A percentile compares a stretch with the other conserved stretches of the same genome.
Conservation (phyloP, 2,888 invertebrate genomes). For the Argyresthia goedartella region DNA sequence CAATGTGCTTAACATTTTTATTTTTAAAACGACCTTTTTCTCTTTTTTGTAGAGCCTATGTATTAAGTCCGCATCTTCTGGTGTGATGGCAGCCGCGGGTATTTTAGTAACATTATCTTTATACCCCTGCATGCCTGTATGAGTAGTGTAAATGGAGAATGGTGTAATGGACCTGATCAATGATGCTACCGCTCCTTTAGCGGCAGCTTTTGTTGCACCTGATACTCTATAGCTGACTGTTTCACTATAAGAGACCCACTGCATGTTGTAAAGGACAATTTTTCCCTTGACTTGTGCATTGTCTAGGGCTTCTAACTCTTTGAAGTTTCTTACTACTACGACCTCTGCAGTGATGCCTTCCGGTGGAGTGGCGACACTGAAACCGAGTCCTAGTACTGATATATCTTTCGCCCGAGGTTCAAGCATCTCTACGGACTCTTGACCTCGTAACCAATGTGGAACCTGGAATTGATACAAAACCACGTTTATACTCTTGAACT, state of each 20-base stretch:
- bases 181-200: slow-evolving; percentile 81
- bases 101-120: slow-evolving; percentile 71
- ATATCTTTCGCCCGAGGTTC: slow-evolving; percentile 74
- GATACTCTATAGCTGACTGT: slow-evolving; percentile 75
- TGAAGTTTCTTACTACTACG: slow-evolving; percentile 77
- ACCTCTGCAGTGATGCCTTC: slow-evolving; percentile 81
- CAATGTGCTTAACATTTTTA: slow-evolving; percentile 76
- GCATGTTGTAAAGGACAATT: slow-evolving; percentile 83
- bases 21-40: slow-evolving; percentile 47
- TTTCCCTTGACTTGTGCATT: slow-evolving; percentile 71
- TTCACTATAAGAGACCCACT: slow-evolving; percentile 74
- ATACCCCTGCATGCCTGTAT: slow-evolving; percentile 81
- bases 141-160: slow-evolving; percentile 82
- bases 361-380: slow-evolving; percentile 77
- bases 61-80: slow-evolving; percentile 84
- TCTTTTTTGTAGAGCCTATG: slow-evolving; percentile 73
- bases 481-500: too few species aligned
- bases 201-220: slow-evolving; percentile 78
- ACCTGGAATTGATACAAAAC: slow-evolving; percentile 28
- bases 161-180: slow-evolving; percentile 82
- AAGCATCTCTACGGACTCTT: slow-evolving; percentile 75
- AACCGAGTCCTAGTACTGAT: slow-evolving; percentile 78
- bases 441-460: slow-evolving; percentile 71
- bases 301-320: slow-evolving; percentile 67
- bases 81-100: slow-evolving; percentile 80